These are phyloP conservation scores for Hexactinellida sp. DNA, from an alignment of 37 sponge, comb jelly and placozoan species.

Conservation along the genomic window DNA sequence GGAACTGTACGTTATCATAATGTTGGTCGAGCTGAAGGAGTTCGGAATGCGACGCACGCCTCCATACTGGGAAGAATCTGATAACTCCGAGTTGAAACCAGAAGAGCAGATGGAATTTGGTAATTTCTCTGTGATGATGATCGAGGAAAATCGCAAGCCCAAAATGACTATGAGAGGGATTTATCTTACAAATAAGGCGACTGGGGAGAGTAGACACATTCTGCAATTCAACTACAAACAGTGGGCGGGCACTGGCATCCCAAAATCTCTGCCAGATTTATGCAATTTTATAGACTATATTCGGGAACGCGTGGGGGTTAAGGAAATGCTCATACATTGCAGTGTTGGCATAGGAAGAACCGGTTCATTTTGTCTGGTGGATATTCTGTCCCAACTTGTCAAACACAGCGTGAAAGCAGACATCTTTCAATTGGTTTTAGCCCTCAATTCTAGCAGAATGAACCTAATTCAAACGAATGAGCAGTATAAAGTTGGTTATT, in stretches of 20 bases:
- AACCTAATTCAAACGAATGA: not conserved
- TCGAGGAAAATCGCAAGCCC: not conserved
- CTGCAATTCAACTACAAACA: not conserved
- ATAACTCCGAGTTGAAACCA: not conserved
- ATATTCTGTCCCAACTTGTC: constrained; percentile 5
- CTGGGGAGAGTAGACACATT: not conserved
- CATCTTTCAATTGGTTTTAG: not conserved
- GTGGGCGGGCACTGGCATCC: not conserved
- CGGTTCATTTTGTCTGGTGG: not conserved
- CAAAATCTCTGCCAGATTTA: not conserved
- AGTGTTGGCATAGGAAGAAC: not conserved
- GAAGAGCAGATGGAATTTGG: constrained; percentile 7
- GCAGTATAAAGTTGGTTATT: not conserved
- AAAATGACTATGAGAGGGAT: not conserved
- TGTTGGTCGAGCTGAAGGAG: not conserved
- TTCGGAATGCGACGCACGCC: not conserved
- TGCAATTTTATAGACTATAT: not conserved
- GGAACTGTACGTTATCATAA: not conserved
- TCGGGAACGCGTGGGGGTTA: not conserved
- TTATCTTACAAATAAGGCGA: not conserved
- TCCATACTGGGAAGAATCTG: not conserved
- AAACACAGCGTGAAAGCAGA: constrained; percentile 14
- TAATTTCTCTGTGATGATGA: not conserved
- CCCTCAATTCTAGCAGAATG: not conserved
- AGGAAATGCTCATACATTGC: not conserved